Percentiles rank a stretch among this genome's conserved stretches.
These are phyloP conservation scores for Nomia melanderi DNA, from an alignment of 1,140 invertebrate genomes.

Conservation along the genomic window DNA sequence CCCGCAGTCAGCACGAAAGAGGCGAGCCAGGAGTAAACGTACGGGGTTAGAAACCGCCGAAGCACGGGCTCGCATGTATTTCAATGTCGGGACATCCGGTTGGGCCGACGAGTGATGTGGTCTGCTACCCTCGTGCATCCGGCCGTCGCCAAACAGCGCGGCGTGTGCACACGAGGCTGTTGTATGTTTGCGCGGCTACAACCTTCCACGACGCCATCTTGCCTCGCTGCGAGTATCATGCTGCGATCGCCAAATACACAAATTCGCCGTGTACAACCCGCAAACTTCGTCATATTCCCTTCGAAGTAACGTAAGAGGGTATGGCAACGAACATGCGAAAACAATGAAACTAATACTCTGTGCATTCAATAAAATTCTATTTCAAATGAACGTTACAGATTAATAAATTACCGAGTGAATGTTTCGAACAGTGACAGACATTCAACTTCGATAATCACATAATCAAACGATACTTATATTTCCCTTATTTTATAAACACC, in stretches of 20 bases:
- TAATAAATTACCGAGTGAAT: no score
- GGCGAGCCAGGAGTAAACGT: constrained; percentile 27
- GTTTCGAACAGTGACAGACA: no score
- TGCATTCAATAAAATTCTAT: no score
- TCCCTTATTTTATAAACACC: no score
- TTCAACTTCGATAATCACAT: no score
- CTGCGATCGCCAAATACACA: constrained; percentile 44
- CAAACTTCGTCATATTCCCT: no score
- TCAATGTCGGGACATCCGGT: constrained; percentile 64
- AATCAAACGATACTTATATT: no score
- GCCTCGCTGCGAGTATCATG: constrained; percentile 30
- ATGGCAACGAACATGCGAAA: no score
- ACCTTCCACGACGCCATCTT: constrained; percentile 51
- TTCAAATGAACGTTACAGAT: no score
- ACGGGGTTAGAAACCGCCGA: constrained; percentile 43
- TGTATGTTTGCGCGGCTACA: constrained; percentile 57
- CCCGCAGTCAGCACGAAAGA: background rate
- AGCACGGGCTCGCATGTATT: constrained; percentile 58
- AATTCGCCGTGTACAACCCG: background rate
- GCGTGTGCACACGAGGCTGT: constrained; percentile 44
- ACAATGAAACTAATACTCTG: no score
- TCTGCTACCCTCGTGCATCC: constrained; percentile 67
- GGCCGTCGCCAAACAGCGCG: constrained; percentile 62
- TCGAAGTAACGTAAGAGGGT: no score
- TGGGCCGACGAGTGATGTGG: constrained; percentile 68